Base-by-base conservation (phyloP, 2,888 invertebrate species). In the Ommatoiulus sabulosus region DNA sequence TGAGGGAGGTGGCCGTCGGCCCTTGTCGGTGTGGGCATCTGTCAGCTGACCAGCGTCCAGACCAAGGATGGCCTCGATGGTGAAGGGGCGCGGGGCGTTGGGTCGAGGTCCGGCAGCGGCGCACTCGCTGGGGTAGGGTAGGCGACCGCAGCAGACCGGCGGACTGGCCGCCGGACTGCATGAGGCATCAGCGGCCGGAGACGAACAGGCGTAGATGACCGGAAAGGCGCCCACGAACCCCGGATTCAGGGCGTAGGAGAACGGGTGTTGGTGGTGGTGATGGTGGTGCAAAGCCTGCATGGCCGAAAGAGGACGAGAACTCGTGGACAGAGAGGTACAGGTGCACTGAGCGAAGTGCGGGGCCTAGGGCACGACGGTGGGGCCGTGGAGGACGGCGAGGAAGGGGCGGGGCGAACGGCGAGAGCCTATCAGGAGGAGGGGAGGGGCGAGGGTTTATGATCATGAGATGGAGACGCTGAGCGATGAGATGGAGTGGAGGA, bases 41-140 rank as follows among this genome's bases (percentile, higher is more conserved):
- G 12, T 43, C 12, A 12, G 46, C 6, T 44, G 20, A 24, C 86
- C 44, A 35, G 86, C 87, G 48, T 90, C 95, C 90, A 97, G 92
- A 0, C 97, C 97, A 91, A 97, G 94, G 91, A 97, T 97, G 90
- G 97, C 97, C 90, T 97, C 97, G 91, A 97, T 97, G 44, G 97
- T 97, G 91, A 97, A 97, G 7, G 96, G 96, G 91, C 96, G 96
- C 17, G 87, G 87, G 63, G 7, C 63, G 20, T 7, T 63, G 20
- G 20, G 6, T 20, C 63, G n/a, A 17, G 63, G 63, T 20, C 15
- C 63, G 6, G 63, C n/a, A 17, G 63, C 63, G 20, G 63, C 63
- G 63, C 63, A 63, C 63, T 63, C 63, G 63, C 20, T 63, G 63
- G 63, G 20, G 63, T 63, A 63, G 5, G 63, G 63, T 7, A 63